Base-by-base conservation (phyloP, 2,113 vertebrate species). In the Grammatotria lemairii region DNA sequence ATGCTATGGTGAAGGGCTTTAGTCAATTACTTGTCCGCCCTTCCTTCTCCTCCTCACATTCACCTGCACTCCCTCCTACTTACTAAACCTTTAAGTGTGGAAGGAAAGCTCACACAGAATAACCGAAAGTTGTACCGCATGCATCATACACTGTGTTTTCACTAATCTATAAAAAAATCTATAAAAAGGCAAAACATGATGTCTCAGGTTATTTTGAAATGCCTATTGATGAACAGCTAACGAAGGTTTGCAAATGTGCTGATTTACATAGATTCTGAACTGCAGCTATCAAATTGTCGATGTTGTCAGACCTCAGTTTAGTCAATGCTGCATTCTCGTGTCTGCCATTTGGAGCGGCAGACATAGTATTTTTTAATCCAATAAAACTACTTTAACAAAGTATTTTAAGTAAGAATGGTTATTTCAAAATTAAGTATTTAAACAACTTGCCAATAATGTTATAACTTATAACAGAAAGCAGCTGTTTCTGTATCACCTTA, bases 1-100 rank as follows among this genome's bases (percentile, higher is more conserved):
- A 85, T 78, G 83, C 81, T 75, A 57, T 82, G 78, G 83, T 81
- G 83, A 87, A 86, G 60, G 84, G 49, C 88, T 90, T 3, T 80
- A 80, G 49, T 65, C 53, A 14, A 26, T 80, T 4, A 12, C 81
- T 28, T 68, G 53, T 80, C 54, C 0, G 2, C 38, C 84, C 23
- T 23, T 84, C 68, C 73, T 63, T 63, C 45, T 86, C 45, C 49
- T 85, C 13, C 38, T 86, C 55, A 88, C 54, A 49, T 70, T 85
- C 84, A 55, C 73, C 35, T 60, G 45, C 40, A 81, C 65, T 83
- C 75, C 11, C 47, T 7, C 53, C 38, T 53, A 47, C 57, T 49
- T 31, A 70, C 28, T 78, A 49, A 84, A 78, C 60, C 68, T 73
- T 28, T 26, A 31, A 70, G 85, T n/a, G 75, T 21, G 33, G 57